A percentile compares a stretch with the other conserved stretches of the same genome.
Conservation (phyloP, 2,888 invertebrate species). For the Acleris holmiana region DNA sequence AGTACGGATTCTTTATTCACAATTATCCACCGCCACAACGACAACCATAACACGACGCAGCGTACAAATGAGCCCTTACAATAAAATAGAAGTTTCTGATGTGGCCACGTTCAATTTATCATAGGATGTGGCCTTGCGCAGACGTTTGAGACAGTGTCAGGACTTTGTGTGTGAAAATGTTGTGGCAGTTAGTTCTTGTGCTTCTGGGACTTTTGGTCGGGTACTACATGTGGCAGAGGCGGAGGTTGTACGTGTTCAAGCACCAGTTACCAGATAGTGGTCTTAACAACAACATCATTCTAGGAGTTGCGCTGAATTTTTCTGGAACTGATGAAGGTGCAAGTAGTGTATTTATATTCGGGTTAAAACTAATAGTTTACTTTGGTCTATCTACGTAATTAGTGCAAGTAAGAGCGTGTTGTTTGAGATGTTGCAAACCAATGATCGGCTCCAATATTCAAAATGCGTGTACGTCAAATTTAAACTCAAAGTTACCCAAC, state of each 20-base stretch:
- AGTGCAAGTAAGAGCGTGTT: too few relatives aligned
- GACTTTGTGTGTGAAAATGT: neutral
- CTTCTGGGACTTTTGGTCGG: neutral
- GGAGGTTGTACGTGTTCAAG: neutral
- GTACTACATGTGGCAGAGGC: neutral
- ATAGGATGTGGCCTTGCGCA: neutral
- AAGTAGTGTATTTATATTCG: neutral
- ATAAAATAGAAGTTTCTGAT: too few relatives aligned
- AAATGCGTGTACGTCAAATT: too few relatives aligned
- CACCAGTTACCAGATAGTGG: neutral
- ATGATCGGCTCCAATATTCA: too few relatives aligned
- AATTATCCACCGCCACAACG: too few relatives aligned
- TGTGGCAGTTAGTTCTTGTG: neutral
- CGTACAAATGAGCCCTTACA: too few relatives aligned
- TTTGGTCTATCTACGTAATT: too few relatives aligned
- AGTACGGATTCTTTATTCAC: too few relatives aligned
- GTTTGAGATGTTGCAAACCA: too few relatives aligned
- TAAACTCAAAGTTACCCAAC: too few relatives aligned
- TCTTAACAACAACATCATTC: neutral
- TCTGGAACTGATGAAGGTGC: constrained; percentile 1
- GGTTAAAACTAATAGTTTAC: neutral
- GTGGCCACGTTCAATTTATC: neutral
- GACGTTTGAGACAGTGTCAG: neutral
- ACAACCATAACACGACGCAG: too few relatives aligned
- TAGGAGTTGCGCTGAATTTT: neutral